These are phyloP conservation scores for Syngnathus typhle DNA, from an alignment of 2,113 vertebrate genomes.

Conservation along the genomic window DNA sequence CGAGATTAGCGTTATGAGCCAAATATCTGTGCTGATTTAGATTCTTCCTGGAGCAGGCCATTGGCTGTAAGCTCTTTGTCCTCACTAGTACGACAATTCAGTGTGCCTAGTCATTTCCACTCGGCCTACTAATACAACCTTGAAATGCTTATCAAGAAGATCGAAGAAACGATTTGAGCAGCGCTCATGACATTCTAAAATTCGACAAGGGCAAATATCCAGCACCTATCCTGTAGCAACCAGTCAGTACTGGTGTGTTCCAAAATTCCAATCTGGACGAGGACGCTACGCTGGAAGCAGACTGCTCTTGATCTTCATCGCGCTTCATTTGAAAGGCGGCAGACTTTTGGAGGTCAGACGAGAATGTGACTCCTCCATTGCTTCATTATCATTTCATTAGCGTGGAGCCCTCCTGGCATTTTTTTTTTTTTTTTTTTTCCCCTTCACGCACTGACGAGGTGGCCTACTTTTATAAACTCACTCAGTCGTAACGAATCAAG, in stretches of 20 bases:
- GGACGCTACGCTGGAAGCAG: background rate
- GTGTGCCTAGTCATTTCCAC: no score
- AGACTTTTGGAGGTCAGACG: constrained; percentile 17
- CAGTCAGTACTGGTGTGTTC: no score
- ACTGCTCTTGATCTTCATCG: constrained; percentile 11
- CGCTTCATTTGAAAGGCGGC: constrained; percentile 23
- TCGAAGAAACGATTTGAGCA: no score
- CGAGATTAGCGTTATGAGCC: background rate
- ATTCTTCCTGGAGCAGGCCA: background rate
- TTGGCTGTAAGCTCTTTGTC: no score
- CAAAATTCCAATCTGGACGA: background rate
- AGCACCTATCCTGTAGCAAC: no score
- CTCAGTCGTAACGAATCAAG: constrained; percentile 10
- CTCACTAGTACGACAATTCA: no score
- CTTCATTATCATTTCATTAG: constrained; percentile 55
- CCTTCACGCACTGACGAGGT: constrained; percentile 27
- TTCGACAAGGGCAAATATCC: no score
- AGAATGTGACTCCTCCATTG: constrained; percentile 26
- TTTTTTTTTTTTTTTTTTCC: constrained; percentile 6
- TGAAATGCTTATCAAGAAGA: no score
- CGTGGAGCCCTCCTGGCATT: constrained; percentile 29
- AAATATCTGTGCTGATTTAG: background rate
- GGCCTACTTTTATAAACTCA: constrained; percentile 41
- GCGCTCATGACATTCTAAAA: no score
- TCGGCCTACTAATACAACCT: no score